Base-by-base conservation (phyloP, 2,888 invertebrate genomes). In the Hirtodrosophila duncani region DNA sequence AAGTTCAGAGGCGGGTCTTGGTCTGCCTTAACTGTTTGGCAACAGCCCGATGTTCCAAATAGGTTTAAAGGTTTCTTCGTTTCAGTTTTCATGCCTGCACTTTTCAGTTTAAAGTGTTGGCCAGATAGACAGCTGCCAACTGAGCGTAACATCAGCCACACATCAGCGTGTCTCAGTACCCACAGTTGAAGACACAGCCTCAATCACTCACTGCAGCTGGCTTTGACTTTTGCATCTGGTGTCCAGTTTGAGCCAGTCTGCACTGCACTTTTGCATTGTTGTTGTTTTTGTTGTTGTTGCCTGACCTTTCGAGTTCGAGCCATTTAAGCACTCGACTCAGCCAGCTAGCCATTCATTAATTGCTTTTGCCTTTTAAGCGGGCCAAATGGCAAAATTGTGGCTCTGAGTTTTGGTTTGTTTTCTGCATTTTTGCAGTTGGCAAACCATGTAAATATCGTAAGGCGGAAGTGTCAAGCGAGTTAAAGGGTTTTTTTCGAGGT, bases 111-210 rank as follows among this genome's bases (percentile, higher is more conserved):
- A 31, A 24, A 26, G 34, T 34, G 26, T 29, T 39, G 23, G 53
- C 14, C 56, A 52, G 64, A 52, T 38, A 56, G 77, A 69, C 77
- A 67, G 77, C 71, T 72, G 71, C 67, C 71, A 69, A 52, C 57
- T 44, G 50, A 65, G 58, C 49, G 66, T 65, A 65, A 50, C 49
- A 62, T 50, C 34, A 46, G 13, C 26, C 21, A 44, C 43, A 53
- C 41, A 39, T 37, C 34, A 3, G 11, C 17, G 17, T 10, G 34
- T 36, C 20, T 3, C 30, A 14, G n/a, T 13, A 11, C 3, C 20
- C 7, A 18, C 17, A 14, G 17, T 39, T 21, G 6, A 31, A 31
- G 48, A 13, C 27, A 6, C 39, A 18, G 46, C 34, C 14, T 14
- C 9, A 31, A 24, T 3, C 30, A n/a, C n/a, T n/a, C n/a, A n/a